Evolutionary conservation across 2,113 vertebrate genomes (phyloP), one percentile per base, ranked within the genome.

Genomic region (Rhea americana): DNA sequence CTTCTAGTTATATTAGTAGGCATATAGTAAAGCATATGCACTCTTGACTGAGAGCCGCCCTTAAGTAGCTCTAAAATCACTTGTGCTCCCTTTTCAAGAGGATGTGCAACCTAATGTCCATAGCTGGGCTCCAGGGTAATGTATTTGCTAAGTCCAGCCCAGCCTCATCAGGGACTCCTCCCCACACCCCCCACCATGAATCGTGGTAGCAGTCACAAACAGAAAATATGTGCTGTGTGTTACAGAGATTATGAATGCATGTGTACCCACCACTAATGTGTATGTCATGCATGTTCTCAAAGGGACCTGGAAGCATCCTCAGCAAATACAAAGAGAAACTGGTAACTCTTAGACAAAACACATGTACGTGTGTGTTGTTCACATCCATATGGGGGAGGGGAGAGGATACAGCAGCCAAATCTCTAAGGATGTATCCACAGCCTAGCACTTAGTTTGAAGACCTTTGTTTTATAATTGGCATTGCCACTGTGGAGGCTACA

Each of bases 41-140:
- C 35, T 35, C 35, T 35, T 65, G n/a, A 7, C 51, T 39, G 61
- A 48, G 0, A 0, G 48, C 61, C 5, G 0, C 28, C 25, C n/a
- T 68, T 86, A 55, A 4, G 50, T 21, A 63, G 55, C 39, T 70
- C 72, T 30, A 2, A 43, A 39, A 39, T 56, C 32, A 7, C 51
- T 50, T 16, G 13, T 4, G 5, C 20, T 13, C 7, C 16, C 11
- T 73, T 74, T 50, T 50, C 39, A 7, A 7, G 39, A 32, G 39
- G 37, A 15, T 41, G 11, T 11, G 13, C 17, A 26, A 41, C 62
- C 39, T 41, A 4, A 17, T 28, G 62, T 41, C 39, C 39, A 3
- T 65, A 41, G 39, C 39, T 5, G 10, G 37, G 62, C 37, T 63
- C 61, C 61, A 25, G 13, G 13, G 21, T 37, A 11, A 37, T 25